A percentile compares a stretch with the other conserved stretches of the same genome.
These are phyloP conservation scores for Ciconia stormi DNA, from an alignment of 2,113 vertebrate species.

Conservation along the genomic window DNA sequence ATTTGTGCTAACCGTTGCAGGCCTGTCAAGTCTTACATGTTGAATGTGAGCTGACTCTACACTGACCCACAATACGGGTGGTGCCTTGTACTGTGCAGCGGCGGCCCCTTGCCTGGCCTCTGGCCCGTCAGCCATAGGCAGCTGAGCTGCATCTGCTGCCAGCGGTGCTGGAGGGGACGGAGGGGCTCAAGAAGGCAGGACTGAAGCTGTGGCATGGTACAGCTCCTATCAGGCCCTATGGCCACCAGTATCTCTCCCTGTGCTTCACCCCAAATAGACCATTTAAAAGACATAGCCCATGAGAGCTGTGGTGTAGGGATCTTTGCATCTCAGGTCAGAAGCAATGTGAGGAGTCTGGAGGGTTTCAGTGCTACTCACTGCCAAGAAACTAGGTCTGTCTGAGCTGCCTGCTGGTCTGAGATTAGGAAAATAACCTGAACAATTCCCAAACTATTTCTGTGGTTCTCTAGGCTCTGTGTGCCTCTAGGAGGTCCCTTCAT, in stretches of 20 bases:
- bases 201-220: not conserved
- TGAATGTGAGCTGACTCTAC: not conserved
- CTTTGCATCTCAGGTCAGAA: not conserved
- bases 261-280: not conserved
- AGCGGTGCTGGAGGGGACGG: not conserved
- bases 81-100: not conserved
- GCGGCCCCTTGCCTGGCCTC: not conserved
- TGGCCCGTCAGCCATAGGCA: not conserved
- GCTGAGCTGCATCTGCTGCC: not conserved
- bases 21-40: rapidly evolving
- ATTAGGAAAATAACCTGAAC: not conserved
- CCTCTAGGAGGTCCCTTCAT: not conserved
- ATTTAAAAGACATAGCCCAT: not conserved
- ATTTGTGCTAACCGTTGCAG: not conserved
- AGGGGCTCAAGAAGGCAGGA: not conserved
- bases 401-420: not conserved
- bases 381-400: not conserved
- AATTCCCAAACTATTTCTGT: not conserved
- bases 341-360: not conserved
- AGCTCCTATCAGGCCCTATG: not conserved
- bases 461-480: not conserved
- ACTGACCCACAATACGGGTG: rapidly evolving
- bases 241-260: not conserved
- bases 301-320: not conserved
- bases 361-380: not conserved